Percentiles rank a stretch among this genome's conserved stretches.
These are phyloP conservation scores for Ceratosolen fusciceps DNA, from an alignment of 1,140 invertebrate species.

Conservation along the genomic window DNA sequence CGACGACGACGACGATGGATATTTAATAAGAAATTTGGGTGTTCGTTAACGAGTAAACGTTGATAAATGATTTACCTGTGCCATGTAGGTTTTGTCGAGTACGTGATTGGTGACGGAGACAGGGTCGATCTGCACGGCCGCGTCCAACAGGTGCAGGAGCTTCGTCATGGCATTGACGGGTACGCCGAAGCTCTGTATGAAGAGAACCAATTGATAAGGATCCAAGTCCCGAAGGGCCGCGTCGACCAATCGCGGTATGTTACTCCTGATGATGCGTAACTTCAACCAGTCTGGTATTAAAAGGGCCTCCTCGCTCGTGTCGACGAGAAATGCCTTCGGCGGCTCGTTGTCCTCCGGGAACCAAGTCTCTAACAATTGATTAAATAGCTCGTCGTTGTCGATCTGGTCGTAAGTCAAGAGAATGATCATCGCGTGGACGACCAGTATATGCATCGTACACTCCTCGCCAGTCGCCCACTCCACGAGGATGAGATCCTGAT, in stretches of 20 bases:
- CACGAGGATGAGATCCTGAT: slow-evolving; percentile 81
- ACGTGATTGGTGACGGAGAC: slow-evolving; percentile 81
- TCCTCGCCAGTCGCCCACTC: slow-evolving; percentile 89
- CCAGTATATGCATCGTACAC: slow-evolving; percentile 87
- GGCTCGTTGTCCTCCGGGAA: slow-evolving; percentile 77
- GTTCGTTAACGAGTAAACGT: too few relatives aligned
- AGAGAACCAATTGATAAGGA: slow-evolving; percentile 90
- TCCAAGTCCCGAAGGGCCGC: slow-evolving; percentile 90
- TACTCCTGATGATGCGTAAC: slow-evolving; percentile 91
- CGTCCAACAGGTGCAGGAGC: slow-evolving; percentile 82
- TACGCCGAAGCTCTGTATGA: slow-evolving; percentile 97
- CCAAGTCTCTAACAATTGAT: slow-evolving; percentile 84
- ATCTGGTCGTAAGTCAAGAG: slow-evolving; percentile 85
- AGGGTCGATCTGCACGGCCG: slow-evolving; percentile 78
- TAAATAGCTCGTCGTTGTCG: slow-evolving; percentile 74
- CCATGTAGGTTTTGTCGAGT: slow-evolving; percentile 91
- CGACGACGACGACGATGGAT: too few relatives aligned
- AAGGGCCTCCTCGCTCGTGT: slow-evolving; percentile 88
- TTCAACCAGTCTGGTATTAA: slow-evolving; percentile 96
- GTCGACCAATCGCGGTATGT: slow-evolving; percentile 85
- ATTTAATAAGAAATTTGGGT: too few relatives aligned
- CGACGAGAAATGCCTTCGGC: slow-evolving; percentile 86
- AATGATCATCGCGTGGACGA: slow-evolving; percentile 96
- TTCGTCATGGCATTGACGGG: slow-evolving; percentile 91
- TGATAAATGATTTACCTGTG: slow-evolving; percentile 74